Conservation (phyloP, 2,888 invertebrate genomes). For the Globia sparganii region DNA sequence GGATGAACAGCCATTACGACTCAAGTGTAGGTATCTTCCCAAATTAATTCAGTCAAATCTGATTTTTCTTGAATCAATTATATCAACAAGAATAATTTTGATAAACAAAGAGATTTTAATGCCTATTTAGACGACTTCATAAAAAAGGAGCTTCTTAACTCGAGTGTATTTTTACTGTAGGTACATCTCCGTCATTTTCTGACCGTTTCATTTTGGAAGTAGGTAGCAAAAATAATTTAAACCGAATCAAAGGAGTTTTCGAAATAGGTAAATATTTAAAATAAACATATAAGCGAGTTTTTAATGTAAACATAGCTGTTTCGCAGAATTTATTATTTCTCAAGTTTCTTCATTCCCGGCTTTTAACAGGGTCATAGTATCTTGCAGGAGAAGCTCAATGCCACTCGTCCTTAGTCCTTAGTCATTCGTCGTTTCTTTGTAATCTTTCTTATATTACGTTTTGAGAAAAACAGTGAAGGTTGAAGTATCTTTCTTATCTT, state of each 20-base stretch:
- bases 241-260: slow-evolving; percentile 13
- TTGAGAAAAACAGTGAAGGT: slow-evolving; percentile 3
- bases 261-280: slow-evolving; percentile 3
- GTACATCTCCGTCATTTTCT: neutral
- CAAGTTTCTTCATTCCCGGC: neutral
- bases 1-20: slow-evolving; percentile 59
- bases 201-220: neutral
- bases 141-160: slow-evolving; percentile 33
- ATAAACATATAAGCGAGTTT: neutral
- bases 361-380: neutral
- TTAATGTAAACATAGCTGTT: neutral
- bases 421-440: slow-evolving; percentile 10
- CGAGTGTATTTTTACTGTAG: slow-evolving; percentile 26
- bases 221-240: neutral
- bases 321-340: neutral
- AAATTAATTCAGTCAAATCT: slow-evolving; percentile 52
- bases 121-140: slow-evolving; percentile 36
- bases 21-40: slow-evolving; percentile 44
- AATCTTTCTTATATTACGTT: neutral
- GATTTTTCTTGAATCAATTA: slow-evolving; percentile 63
- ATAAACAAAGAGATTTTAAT: slow-evolving; percentile 53
- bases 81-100: slow-evolving; percentile 45
- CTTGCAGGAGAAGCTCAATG: slow-evolving; percentile 11
- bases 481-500: slow-evolving; percentile 7
- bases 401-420: neutral